Evolutionary conservation across 1,140 invertebrate genomes (phyloP), one percentile per base, ranked within the genome.

Genomic region (Penaeus chinensis): DNA sequence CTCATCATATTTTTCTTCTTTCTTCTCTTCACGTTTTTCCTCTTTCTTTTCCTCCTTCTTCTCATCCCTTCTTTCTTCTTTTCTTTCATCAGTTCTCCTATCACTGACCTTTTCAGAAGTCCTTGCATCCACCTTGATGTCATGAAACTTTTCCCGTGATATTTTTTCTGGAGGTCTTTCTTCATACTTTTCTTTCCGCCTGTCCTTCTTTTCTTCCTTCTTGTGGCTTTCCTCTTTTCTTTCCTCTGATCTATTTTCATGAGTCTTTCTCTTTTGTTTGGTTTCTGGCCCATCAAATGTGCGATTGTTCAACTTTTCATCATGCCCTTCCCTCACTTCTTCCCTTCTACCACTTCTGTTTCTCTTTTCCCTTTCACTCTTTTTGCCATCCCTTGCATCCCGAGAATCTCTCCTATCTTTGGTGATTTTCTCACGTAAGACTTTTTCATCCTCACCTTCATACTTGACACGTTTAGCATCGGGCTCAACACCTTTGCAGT

Each of bases 281-380:
- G 42, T 71, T n/a, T 84, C 87, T 13, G 69, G 20, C 19, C 37
- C 27, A 16, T 84, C 87, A 20, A 63, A 83, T 18, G 82, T 88
- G 60, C 82, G 65, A 63, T 84, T 66, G 63, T 84, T 84, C n/a
- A 84, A 20, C 76, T 90, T 84, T 22, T 91, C 89, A 47, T 87
- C 79, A 90, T 91, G 62, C 62, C 92, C 92, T 18, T 93, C 92
- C 3, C 91, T 90, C 10, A 91, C 91, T 78, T 91, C 91, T 11
- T 87, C 91, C 20, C 91, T 90, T 80, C 91, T 93, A 62, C 92
- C 92, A 71, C 91, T 91, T 74, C 91, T 91, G 4, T 91, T 90
- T 63, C 93, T 93, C 60, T 92, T 92, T 16, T 93, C 92, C 5
- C 92, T 91, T 62, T 90, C 91, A 13, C 89, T 88, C 66, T 84